Percentiles rank a stretch among this genome's conserved stretches.
These are phyloP conservation scores for Lissocephala sabroskyi DNA, from an alignment of 2,888 invertebrate genomes.

Conservation along the genomic window DNA sequence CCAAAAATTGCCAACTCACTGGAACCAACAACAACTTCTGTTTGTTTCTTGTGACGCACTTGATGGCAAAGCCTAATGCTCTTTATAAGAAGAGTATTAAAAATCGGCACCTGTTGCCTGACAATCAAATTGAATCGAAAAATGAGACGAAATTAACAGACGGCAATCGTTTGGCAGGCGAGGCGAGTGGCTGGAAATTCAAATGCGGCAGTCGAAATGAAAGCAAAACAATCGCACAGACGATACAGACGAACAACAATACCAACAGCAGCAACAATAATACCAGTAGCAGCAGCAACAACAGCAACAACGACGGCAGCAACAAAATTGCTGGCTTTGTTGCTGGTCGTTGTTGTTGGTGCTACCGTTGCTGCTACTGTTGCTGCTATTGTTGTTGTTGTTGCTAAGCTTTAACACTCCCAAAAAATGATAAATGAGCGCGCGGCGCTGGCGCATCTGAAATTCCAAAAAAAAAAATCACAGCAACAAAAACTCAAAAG, in stretches of 20 bases:
- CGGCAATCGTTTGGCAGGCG: constrained; percentile 52
- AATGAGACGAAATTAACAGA: constrained; percentile 16
- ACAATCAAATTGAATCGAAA: not conserved
- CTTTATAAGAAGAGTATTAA: no score
- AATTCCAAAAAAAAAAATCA: not conserved
- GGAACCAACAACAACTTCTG: no score
- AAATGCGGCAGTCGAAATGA: constrained; percentile 48
- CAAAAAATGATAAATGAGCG: constrained; percentile 56
- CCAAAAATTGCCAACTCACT: no score
- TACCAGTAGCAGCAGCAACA: no score
- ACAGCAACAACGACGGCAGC: no score
- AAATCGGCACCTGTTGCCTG: no score
- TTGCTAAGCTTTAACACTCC: constrained; percentile 13
- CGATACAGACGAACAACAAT: constrained; percentile 25
- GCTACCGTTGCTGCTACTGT: constrained; percentile 1
- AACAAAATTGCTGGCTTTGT: no score
- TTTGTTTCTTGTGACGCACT: no score
- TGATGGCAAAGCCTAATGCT: no score
- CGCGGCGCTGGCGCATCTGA: constrained; percentile 6
- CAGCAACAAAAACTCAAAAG: constrained; percentile 5
- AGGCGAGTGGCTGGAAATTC: constrained; percentile 38
- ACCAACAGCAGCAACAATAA: no score
- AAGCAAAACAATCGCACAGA: constrained; percentile 16
- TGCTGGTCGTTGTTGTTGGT: constrained; percentile 34
- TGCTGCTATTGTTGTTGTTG: constrained; percentile 33